phyloP scores from a whole-genome alignment of 2,888 invertebrate genomes.

The Corbicula japonica region DNA sequence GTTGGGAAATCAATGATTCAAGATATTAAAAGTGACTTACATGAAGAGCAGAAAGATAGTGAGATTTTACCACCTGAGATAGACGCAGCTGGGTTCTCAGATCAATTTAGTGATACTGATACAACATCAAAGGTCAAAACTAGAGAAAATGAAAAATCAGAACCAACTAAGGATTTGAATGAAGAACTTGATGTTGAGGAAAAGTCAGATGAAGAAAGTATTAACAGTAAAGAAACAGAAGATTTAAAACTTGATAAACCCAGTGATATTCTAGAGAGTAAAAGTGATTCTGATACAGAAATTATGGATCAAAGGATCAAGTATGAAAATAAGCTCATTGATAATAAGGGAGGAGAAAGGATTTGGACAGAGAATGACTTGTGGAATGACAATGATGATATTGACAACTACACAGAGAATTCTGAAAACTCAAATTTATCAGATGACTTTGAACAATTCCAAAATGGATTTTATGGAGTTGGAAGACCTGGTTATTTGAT shows the following conservation, averaged over 20 bases:
- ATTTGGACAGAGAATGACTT: too few species aligned
- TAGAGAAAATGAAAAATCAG: neutral
- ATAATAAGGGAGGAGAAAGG: too few species aligned
- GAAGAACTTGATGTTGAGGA: neutral
- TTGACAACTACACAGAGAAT: neutral
- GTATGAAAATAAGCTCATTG: too few species aligned
- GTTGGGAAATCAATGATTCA: too few species aligned
- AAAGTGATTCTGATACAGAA: too few species aligned
- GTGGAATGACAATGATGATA: too few species aligned
- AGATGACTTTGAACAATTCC: neutral
- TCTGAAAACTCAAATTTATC: neutral
- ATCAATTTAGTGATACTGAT: neutral
- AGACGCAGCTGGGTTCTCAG: neutral
- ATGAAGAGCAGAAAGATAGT: neutral
- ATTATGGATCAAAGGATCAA: too few species aligned
- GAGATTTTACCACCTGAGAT: neutral
- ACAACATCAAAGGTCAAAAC: neutral
- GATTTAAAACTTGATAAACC: too few species aligned
- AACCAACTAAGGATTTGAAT: neutral
- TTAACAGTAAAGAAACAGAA: neutral
- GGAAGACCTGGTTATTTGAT: too few species aligned
- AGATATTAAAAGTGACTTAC: neutral
- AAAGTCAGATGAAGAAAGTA: conserved; percentile 3
- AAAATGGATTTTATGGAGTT: conserved; percentile 7
- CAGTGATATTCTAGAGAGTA: too few species aligned